These are phyloP conservation scores for Gallinago nigripennis DNA, from an alignment of 2,797 vertebrate species.

Conservation along the genomic window DNA sequence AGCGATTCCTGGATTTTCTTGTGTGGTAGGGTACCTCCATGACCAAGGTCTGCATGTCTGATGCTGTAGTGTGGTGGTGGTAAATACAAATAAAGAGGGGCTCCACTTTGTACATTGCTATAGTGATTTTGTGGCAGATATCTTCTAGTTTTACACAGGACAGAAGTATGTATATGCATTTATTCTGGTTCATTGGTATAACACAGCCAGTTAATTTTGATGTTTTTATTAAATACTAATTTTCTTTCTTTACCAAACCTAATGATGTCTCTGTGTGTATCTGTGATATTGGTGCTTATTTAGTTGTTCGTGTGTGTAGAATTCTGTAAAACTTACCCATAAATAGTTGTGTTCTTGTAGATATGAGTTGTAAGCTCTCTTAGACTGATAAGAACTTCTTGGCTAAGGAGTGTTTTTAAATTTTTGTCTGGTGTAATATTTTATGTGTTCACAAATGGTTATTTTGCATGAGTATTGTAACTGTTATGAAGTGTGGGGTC, in stretches of 20 bases:
- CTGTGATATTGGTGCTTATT: neutral
- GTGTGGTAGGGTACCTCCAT: fast-evolving
- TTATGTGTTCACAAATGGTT: neutral
- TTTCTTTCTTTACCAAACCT: neutral
- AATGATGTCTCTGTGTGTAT: neutral
- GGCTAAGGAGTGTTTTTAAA: neutral
- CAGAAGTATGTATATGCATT: neutral
- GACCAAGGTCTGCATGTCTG: neutral
- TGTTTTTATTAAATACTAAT: neutral
- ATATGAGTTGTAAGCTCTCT: neutral
- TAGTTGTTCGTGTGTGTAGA: neutral
- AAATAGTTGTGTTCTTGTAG: neutral
- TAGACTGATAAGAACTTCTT: neutral
- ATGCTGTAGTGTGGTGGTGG: neutral
- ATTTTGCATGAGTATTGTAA: neutral
- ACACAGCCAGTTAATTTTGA: neutral
- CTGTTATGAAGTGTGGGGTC: neutral
- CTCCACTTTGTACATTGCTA: neutral
- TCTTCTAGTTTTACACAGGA: neutral
- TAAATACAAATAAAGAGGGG: neutral
- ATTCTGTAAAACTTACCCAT: neutral
- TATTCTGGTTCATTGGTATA: neutral
- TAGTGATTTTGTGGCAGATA: neutral
- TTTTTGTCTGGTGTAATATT: neutral
- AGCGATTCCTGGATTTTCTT: neutral